Base-by-base conservation (phyloP, 2,113 vertebrate genomes). In the Oncorhynchus kisutch region DNA sequence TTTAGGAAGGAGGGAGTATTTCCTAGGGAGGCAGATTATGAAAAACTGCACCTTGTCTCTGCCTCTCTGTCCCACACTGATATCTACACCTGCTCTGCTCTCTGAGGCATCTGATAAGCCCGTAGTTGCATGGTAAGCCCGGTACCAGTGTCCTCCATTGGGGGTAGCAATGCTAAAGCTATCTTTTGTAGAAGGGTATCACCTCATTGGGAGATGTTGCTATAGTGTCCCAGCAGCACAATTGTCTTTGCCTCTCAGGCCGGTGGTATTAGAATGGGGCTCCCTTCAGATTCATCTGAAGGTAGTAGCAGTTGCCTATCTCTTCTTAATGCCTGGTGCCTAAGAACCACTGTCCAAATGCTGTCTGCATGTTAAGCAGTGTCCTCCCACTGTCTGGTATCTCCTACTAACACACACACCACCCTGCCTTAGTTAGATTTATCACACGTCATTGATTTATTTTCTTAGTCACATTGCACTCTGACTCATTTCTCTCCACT, bases 321-420 rank as follows among this genome's bases (percentile, higher is more conserved):
- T 76, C 67, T 70, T 82, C 78, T 88, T 89, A 91, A 90, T 90
- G 83, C 73, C 78, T 78, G 60, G 85, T 91, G 75, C 81, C 76
- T 81, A 59, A 84, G 75, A 87, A 82, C 67, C 62, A 77, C 79
- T 79, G 76, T 31, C 70, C 62, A 70, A 59, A 82, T 87, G 82
- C 73, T 69, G 71, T 45, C 80, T 87, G 85, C 79, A 88, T 91
- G 81, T 86, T 70, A 86, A 90, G 72, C 67, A 83, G 24, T 51
- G 75, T 72, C 31, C 34, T 29, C 2, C 1, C 76, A 67, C 69
- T 72, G 45, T 73, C 27, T 57, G 39, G 13, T 54, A 54, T 16
- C 51, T 54, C 13, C n/a, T n/a, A 22, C 59, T 24, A 16, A 13
- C 59, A 22, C n/a, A 24, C n/a, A 62, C 2, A 11, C 59, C n/a